Percentiles rank a stretch among this genome's conserved stretches.
phyloP scores from a whole-genome alignment of 2,888 invertebrate species.

The Diadromus collaris region DNA sequence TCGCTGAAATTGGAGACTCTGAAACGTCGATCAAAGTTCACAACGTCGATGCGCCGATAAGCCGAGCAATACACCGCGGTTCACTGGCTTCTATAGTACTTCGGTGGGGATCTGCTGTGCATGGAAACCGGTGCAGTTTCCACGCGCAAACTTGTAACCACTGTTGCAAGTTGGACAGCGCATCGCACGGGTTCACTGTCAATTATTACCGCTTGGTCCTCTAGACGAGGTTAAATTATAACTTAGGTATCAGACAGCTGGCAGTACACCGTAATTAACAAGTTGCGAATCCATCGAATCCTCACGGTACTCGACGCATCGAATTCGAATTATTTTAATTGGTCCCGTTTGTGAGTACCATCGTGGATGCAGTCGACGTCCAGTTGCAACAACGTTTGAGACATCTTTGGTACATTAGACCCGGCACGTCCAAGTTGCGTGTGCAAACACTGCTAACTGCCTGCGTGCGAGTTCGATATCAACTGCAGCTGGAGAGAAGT shows the following conservation, averaged over 20 bases:
- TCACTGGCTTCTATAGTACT: slow-evolving; percentile 13
- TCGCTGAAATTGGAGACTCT: slow-evolving; percentile 14
- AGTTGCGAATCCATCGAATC: slow-evolving; percentile 31
- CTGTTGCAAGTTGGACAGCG: slow-evolving; percentile 15
- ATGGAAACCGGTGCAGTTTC: neutral
- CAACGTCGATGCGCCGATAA: slow-evolving; percentile 41
- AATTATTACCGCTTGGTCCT: slow-evolving; percentile 24
- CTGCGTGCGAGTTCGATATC: slow-evolving; percentile 32
- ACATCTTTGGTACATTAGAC: slow-evolving; percentile 21
- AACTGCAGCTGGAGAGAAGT: slow-evolving; percentile 23
- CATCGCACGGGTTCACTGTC: slow-evolving; percentile 32
- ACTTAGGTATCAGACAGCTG: slow-evolving; percentile 19
- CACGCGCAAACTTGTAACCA: slow-evolving; percentile 26
- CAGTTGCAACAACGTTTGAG: slow-evolving; percentile 25
- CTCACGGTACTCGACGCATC: slow-evolving; percentile 14
- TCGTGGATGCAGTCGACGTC: slow-evolving; percentile 35
- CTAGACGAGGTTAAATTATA: slow-evolving; percentile 31
- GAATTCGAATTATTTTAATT: slow-evolving; percentile 38
- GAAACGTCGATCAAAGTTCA: slow-evolving; percentile 54
- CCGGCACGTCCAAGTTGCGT: slow-evolving; percentile 39
- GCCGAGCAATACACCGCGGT: slow-evolving; percentile 28
- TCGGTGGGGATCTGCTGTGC: slow-evolving; percentile 11
- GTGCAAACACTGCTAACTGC: slow-evolving; percentile 35
- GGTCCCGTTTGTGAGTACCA: neutral
- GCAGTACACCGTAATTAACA: slow-evolving; percentile 26